Evolutionary conservation across 1,140 invertebrate species (phyloP).

Genomic region (Pseudachorutes palmiensis): DNA sequence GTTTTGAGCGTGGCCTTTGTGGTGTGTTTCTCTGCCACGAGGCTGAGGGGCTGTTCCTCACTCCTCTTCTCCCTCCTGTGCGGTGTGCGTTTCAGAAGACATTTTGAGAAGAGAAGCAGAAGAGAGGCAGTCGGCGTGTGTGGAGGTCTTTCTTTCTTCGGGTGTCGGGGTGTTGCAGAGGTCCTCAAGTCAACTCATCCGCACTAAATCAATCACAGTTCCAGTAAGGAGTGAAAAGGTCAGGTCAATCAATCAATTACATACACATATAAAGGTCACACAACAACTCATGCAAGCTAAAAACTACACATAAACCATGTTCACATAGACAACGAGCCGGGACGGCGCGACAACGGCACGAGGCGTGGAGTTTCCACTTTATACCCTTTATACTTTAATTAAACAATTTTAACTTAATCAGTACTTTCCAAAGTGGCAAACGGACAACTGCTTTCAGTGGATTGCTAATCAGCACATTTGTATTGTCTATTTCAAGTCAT

Average conservation of each 20-base stretch:
- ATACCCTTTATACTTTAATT: too few relatives aligned
- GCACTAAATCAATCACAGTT: not conserved
- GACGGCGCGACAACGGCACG: too few relatives aligned
- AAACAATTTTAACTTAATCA: too few relatives aligned
- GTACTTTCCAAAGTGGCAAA: too few relatives aligned
- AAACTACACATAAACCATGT: too few relatives aligned
- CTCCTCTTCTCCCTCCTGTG: not conserved
- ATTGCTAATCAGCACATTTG: not conserved
- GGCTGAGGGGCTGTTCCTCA: not conserved
- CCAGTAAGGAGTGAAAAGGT: not conserved
- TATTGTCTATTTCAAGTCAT: not conserved
- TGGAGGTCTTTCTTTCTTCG: not conserved
- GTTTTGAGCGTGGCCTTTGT: too few relatives aligned
- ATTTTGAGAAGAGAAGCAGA: conserved; percentile 4
- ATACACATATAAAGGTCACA: not conserved
- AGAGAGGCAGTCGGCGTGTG: not conserved
- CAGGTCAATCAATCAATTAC: not conserved
- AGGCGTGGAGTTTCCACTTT: too few relatives aligned
- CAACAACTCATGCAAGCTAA: not conserved
- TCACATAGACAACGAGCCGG: too few relatives aligned
- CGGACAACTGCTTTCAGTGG: too few relatives aligned
- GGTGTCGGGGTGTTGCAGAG: not conserved
- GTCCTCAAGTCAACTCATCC: not conserved
- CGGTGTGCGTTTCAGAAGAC: conserved; percentile 8
- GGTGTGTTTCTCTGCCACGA: too few relatives aligned